These are phyloP conservation scores for Tetraneura akinire DNA, from an alignment of 1,140 invertebrate genomes.

Conservation along the genomic window DNA sequence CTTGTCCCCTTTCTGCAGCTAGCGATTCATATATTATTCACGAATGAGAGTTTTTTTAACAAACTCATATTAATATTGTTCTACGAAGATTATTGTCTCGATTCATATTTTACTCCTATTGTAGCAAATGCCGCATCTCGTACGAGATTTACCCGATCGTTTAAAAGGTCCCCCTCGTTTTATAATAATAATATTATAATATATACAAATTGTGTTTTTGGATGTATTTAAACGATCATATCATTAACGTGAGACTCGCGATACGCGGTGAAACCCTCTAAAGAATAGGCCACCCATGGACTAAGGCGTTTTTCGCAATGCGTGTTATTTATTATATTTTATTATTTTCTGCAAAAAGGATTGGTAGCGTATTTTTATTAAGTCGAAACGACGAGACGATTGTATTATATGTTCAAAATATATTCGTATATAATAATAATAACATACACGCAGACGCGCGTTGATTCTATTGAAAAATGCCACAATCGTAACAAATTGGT, in stretches of 20 bases:
- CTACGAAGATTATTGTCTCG: too few relatives aligned
- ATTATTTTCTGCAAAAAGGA: constrained; percentile 16
- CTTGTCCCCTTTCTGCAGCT: too few relatives aligned
- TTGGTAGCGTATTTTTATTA: constrained; percentile 44
- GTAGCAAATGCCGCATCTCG: too few relatives aligned
- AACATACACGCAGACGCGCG: too few relatives aligned
- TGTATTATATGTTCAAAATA: background rate
- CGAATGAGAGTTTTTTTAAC: too few relatives aligned
- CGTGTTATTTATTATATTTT: background rate
- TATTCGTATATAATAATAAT: too few relatives aligned
- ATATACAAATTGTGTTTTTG: background rate
- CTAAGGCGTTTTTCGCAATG: constrained; percentile 1
- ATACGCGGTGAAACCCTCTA: too few relatives aligned
- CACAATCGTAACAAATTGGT: constrained; percentile 45
- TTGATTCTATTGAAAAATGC: constrained; percentile 28
- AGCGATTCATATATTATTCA: too few relatives aligned
- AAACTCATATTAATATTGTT: too few relatives aligned
- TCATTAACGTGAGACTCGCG: background rate
- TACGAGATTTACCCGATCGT: background rate
- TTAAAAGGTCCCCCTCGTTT: constrained; percentile 36
- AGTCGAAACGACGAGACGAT: constrained; percentile 14
- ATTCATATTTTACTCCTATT: too few relatives aligned
- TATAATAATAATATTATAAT: too few relatives aligned
- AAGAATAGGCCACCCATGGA: constrained; percentile 28
- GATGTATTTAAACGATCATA: constrained; percentile 11